phyloP scores from a whole-genome alignment of 2,888 invertebrate species.

The Eupeodes luniger region DNA sequence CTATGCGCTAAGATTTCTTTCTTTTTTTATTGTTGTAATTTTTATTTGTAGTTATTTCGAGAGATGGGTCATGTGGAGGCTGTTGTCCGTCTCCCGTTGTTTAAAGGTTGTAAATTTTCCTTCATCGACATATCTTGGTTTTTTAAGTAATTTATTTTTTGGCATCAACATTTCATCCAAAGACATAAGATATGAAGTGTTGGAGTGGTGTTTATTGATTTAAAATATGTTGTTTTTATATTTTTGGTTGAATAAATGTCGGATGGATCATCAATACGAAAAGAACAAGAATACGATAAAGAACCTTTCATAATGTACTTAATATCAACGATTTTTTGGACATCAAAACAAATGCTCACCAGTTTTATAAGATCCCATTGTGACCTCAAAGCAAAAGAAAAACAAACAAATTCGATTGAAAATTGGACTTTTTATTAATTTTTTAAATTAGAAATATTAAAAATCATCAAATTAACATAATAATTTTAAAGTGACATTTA shows the following conservation, averaged over 20 bases:
- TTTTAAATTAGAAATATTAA: no score
- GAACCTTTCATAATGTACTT: neutral
- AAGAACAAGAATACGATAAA: neutral
- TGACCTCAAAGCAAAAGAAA: no score
- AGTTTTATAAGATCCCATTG: no score
- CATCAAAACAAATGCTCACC: no score
- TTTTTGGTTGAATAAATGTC: neutral
- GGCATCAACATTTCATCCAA: slow-evolving; percentile 61
- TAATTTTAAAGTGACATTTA: no score
- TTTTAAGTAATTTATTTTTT: slow-evolving; percentile 64
- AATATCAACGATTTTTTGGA: no score
- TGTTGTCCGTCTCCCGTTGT: slow-evolving; percentile 75
- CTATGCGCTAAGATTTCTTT: slow-evolving; percentile 32
- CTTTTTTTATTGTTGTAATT: slow-evolving; percentile 7
- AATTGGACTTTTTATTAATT: no score
- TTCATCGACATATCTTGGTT: slow-evolving; percentile 71
- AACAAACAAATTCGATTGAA: no score
- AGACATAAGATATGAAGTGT: slow-evolving; percentile 59
- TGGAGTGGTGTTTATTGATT: slow-evolving; percentile 69
- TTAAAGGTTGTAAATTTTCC: slow-evolving; percentile 74
- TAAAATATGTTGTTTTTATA: neutral
- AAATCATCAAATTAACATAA: no score
- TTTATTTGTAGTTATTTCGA: slow-evolving; percentile 39
- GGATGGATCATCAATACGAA: neutral
- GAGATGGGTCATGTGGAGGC: slow-evolving; percentile 68